Base-by-base conservation (phyloP, 1,140 invertebrate species). In the Macrobrachium rosenbergii region DNA sequence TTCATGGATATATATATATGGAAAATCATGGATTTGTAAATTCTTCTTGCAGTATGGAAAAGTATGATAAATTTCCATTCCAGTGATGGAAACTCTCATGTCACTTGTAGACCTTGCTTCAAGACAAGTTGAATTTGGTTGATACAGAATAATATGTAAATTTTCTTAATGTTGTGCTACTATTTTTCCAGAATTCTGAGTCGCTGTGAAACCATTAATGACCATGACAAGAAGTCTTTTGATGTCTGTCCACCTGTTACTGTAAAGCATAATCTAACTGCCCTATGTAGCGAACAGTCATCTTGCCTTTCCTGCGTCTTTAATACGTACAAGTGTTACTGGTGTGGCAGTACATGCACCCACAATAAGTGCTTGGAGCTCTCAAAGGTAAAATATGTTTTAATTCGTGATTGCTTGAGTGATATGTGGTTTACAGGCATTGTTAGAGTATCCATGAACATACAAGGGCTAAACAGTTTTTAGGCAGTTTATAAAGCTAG, bases 251-350 rank as follows among this genome's bases (percentile, higher is more conserved):
- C 88, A 11, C 52, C 59, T 7, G 79, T 77, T 16, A 77, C 69
- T 10, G 59, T 69, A 16, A 43, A 37, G 52, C 43, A 72, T 58
- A 89, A 89, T 45, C 78, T 69, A n/a, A 89, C 88, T 7, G 64
- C 72, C 2, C 21, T 96, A 96, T 92, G 93, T 94, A 79, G 93
- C 93, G 28, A 92, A 95, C 52, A 89, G 37, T 93, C 92, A 19
- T 95, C 95, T 85, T 97, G 96, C 91, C 92, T 94, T 0, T 94
- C 95, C 5, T 97, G 96, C 90, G 93, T 96, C 2, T 94, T 95
- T 82, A 96, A 95, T 3, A 95, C 94, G 5, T 95, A 94, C 75
- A 93, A 94, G 23, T 98, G 96, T 92, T 94, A 95, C 0, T 98
- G 96, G 95, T 97, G 96, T 91, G 91, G 92, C 43, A 91, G 91